These are phyloP conservation scores for Physocephala rufipes DNA, from an alignment of 2,888 invertebrate genomes.

Conservation along the genomic window DNA sequence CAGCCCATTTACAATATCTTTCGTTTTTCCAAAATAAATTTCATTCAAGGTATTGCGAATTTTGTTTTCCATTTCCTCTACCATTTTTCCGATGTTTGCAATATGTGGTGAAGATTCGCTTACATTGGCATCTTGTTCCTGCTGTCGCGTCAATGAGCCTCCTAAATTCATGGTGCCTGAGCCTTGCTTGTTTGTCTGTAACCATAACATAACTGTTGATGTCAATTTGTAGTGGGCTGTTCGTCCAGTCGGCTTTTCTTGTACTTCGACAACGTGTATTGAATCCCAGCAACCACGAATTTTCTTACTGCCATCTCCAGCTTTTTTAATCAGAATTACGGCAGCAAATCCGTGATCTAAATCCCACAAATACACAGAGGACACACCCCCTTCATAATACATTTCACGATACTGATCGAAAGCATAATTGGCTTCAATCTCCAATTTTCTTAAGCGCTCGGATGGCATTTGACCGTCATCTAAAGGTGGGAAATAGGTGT, in stretches of 20 bases:
- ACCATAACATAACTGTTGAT: constrained; percentile 99
- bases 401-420: constrained; percentile 99
- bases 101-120: constrained; percentile 96
- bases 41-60: constrained; percentile 97
- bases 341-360: constrained; percentile 98
- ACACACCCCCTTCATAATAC: constrained; percentile 99
- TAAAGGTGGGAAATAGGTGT: constrained; percentile 95
- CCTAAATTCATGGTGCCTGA: constrained; percentile 99
- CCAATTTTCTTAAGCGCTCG: constrained; percentile 91
- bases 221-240: constrained; percentile 98
- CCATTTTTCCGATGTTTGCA: constrained; percentile 98
- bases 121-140: constrained; percentile 89
- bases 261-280: constrained; percentile 98
- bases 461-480: constrained; percentile 99
- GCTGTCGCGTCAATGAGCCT: constrained; percentile 96
- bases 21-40: constrained; percentile 99
- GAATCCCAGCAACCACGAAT: constrained; percentile 99
- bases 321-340: constrained; percentile 98
- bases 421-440: constrained; percentile 97
- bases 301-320: constrained; percentile 97
- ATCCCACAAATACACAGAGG: constrained; percentile 99
- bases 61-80: constrained; percentile 99
- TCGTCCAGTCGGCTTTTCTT: constrained; percentile 92
- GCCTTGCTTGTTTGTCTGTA: constrained; percentile 95
- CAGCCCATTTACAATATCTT: constrained; percentile 95